Conservation (phyloP, 2,888 invertebrate genomes). For the Euplagia quadripunctaria region DNA sequence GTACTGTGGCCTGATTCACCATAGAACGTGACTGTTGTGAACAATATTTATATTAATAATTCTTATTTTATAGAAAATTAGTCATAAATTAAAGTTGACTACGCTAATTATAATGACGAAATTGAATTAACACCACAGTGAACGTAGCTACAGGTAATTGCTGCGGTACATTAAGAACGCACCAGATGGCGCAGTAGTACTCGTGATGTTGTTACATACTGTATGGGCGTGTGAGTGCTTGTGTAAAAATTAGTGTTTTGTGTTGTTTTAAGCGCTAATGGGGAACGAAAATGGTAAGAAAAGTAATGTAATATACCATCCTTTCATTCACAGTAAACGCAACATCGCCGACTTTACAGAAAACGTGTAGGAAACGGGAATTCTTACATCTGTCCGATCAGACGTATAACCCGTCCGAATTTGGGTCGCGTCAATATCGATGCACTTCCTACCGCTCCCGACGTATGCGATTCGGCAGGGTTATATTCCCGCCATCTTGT, state of each 20-base stretch:
- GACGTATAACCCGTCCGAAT: slow-evolving; percentile 80
- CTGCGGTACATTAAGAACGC: slow-evolving; percentile 62
- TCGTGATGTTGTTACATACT: slow-evolving; percentile 85
- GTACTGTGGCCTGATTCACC: slow-evolving; percentile 22
- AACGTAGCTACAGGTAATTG: slow-evolving; percentile 72
- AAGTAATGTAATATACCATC: slow-evolving; percentile 56
- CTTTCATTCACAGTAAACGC: slow-evolving; percentile 53
- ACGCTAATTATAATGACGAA: slow-evolving; percentile 61
- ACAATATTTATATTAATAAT: slow-evolving; percentile 24
- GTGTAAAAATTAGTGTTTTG: slow-evolving; percentile 84
- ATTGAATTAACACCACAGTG: slow-evolving; percentile 72
- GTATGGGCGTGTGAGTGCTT: slow-evolving; percentile 87
- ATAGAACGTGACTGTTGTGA: slow-evolving; percentile 26
- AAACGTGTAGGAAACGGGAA: slow-evolving; percentile 75
- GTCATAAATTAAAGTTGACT: slow-evolving; percentile 54
- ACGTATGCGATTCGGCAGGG: slow-evolving; percentile 64
- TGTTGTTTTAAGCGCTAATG: slow-evolving; percentile 79
- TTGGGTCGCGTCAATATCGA: slow-evolving; percentile 67
- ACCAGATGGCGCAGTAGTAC: slow-evolving; percentile 84
- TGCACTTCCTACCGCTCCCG: slow-evolving; percentile 67
- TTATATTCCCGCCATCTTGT: slow-evolving; percentile 85
- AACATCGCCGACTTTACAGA: slow-evolving; percentile 66
- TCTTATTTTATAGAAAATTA: slow-evolving; percentile 50
- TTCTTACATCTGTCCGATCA: slow-evolving; percentile 82
- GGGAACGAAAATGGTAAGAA: slow-evolving; percentile 80